Evolutionary conservation across 2,888 invertebrate species (phyloP).

Genomic region (Athalia rosae): DNA sequence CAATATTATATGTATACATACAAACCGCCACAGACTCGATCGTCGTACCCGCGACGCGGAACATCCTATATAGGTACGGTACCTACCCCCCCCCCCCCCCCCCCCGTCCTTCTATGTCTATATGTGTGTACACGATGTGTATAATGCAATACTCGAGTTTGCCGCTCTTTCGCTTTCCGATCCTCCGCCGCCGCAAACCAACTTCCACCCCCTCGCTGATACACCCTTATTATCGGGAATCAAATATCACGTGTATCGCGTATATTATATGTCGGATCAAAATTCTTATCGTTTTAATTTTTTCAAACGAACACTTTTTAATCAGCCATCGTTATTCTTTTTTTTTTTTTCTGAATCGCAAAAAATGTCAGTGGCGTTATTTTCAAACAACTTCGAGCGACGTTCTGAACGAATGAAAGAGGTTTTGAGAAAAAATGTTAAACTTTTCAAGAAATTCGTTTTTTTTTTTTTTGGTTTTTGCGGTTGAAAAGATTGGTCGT

Average conservation of each 20-base stretch:
- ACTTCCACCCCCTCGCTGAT: no score
- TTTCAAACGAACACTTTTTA: no score
- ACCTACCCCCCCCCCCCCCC: conserved; percentile 35
- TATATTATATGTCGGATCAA: background rate
- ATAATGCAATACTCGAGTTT: conserved; percentile 18
- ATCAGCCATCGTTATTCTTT: no score
- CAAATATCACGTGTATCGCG: background rate
- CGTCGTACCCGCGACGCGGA: no score
- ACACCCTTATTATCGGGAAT: conserved; percentile 10
- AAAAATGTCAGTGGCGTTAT: no score
- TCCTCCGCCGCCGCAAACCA: background rate
- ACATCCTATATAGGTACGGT: background rate
- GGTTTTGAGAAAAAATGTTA: no score
- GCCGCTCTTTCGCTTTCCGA: background rate
- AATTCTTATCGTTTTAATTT: no score
- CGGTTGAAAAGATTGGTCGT: background rate
- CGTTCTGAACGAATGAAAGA: no score
- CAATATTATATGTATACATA: no score
- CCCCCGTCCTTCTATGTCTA: conserved; percentile 19
- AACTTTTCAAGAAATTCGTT: background rate
- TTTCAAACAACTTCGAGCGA: no score
- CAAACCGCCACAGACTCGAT: no score
- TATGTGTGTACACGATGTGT: conserved; percentile 12
- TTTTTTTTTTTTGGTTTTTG: no score
- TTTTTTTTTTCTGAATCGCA: background rate